Evolutionary conservation across 2,888 invertebrate genomes (phyloP).

Genomic region (Nephrocerus scutellatus): DNA sequence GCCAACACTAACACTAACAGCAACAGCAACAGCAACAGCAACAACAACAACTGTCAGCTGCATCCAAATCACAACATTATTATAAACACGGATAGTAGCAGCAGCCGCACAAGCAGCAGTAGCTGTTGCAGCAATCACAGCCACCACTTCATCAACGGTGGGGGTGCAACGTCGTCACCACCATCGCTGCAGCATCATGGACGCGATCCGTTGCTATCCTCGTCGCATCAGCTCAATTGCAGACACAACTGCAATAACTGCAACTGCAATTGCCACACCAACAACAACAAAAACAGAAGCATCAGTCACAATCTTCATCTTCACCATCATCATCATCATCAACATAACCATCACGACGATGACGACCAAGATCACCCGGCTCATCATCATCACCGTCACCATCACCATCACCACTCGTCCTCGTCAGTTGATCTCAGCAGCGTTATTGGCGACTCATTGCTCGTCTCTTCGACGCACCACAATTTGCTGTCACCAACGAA

Average conservation of each 20-base stretch:
- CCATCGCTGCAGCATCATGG: constrained; percentile 21
- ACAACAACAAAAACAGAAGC: no score
- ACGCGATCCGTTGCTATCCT: constrained; percentile 41
- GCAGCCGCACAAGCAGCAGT: constrained; percentile 15
- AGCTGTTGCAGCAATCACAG: constrained; percentile 14
- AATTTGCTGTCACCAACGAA: constrained; percentile 29
- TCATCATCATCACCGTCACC: constrained; percentile 17
- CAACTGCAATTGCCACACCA: no score
- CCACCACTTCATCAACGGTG: neutral
- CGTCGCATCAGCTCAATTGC: constrained; percentile 38
- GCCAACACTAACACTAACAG: constrained; percentile 11
- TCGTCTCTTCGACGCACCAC: constrained; percentile 41
- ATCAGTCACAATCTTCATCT: constrained; percentile 23
- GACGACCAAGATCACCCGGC: constrained; percentile 16
- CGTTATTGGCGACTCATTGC: constrained; percentile 48
- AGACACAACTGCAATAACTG: no score
- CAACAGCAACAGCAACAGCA: constrained; percentile 21
- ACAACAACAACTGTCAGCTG: constrained; percentile 20
- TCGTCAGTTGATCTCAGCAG: constrained; percentile 38
- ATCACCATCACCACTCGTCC: constrained; percentile 30
- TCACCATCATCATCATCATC: constrained; percentile 12
- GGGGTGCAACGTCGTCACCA: constrained; percentile 11
- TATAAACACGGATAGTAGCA: no score
- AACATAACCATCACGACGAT: constrained; percentile 8
- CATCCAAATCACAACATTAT: no score